These are phyloP conservation scores for Drosophila mimica DNA, from an alignment of 2,888 invertebrate species.

Conservation along the genomic window DNA sequence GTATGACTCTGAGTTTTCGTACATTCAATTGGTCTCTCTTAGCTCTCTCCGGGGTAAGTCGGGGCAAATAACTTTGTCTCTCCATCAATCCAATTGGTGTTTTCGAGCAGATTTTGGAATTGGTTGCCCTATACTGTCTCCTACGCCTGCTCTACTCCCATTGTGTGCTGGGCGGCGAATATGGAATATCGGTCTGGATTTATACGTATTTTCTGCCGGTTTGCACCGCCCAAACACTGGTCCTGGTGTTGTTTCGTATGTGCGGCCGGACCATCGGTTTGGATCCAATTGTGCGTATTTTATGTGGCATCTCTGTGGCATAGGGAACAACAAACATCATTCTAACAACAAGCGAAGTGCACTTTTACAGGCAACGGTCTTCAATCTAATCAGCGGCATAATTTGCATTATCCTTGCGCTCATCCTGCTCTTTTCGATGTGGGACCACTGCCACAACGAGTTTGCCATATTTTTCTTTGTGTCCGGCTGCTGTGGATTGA, in stretches of 20 bases:
- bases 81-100: not conserved
- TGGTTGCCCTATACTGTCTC: conserved; percentile 40
- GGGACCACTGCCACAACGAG: conserved; percentile 54
- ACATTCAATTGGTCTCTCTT: conserved; percentile 52
- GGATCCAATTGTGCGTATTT: conserved; percentile 67
- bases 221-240: conserved; percentile 38
- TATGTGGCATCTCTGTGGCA: too few relatives aligned
- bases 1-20: conserved; percentile 57
- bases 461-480: conserved; percentile 40
- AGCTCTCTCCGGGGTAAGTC: conserved; percentile 54
- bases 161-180: conserved; percentile 59
- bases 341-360: not conserved
- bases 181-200: conserved; percentile 44
- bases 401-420: conserved; percentile 25
- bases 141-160: conserved; percentile 37
- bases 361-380: conserved; percentile 53
- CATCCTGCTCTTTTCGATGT: conserved; percentile 44
- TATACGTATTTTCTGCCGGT: conserved; percentile 48
- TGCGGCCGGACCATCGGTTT: conserved; percentile 58
- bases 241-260: conserved; percentile 40
- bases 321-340: not conserved
- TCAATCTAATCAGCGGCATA: conserved; percentile 55
- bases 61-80: not conserved
- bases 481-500: conserved; percentile 32
- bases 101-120: conserved; percentile 45